Conservation (phyloP, 2,797 vertebrate species). For the Phataginus tetradactyla region DNA sequence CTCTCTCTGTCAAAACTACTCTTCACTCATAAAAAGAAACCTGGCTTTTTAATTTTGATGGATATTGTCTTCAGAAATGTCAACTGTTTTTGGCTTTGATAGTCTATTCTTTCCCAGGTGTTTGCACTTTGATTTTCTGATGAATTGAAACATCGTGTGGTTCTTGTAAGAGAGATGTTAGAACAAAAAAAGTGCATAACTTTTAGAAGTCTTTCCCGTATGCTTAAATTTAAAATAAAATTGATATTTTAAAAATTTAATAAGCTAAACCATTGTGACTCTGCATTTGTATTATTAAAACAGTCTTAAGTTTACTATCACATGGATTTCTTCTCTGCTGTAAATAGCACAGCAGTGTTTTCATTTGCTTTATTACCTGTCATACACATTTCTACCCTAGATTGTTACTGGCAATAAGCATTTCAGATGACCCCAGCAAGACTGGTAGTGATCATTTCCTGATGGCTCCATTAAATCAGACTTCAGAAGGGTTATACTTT, state of each 20-base stretch:
- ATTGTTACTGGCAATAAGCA: background rate
- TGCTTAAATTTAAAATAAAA: conserved; percentile 28
- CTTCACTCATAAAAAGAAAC: conserved; percentile 4
- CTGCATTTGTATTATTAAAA: background rate
- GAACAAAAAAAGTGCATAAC: conserved; percentile 24
- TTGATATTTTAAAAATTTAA: background rate
- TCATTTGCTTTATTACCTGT: conserved; percentile 31
- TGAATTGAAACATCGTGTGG: background rate
- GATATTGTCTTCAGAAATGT: conserved; percentile 27
- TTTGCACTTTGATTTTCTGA: conserved; percentile 54
- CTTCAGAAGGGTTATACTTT: conserved; percentile 28
- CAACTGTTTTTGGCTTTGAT: background rate
- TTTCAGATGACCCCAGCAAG: background rate
- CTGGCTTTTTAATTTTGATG: background rate
- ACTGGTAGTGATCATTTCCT: background rate
- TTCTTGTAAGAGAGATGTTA: background rate
- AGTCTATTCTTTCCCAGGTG: background rate
- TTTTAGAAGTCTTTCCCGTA: background rate
- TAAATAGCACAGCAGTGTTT: background rate
- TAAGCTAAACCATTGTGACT: background rate
- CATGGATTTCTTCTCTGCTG: background rate
- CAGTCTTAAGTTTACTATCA: background rate
- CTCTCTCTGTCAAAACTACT: background rate
- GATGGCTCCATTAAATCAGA: background rate
- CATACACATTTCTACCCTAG: background rate